Evolutionary conservation across 2,113 vertebrate species (phyloP).

Genomic region (Neofelis nebulosa): DNA sequence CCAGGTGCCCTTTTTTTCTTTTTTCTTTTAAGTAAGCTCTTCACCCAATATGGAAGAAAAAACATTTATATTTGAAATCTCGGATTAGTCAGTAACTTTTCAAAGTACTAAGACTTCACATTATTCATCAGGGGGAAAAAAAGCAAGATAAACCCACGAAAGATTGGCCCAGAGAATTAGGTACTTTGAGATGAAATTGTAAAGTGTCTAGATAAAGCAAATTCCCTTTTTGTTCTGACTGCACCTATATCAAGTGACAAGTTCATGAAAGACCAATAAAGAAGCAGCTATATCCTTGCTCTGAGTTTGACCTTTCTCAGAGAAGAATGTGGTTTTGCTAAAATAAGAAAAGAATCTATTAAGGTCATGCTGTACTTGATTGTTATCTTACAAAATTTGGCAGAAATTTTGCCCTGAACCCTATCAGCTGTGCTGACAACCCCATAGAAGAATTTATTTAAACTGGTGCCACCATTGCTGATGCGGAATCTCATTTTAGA

Average conservation of each 20-base stretch:
- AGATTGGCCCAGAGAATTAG: not conserved
- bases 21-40: not conserved
- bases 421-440: not conserved
- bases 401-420: not conserved
- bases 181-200: not conserved
- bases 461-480: not conserved
- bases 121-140: not conserved
- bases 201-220: not conserved
- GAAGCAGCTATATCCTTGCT: not conserved
- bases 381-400: not conserved
- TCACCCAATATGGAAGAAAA: not conserved
- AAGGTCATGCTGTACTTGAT: not conserved
- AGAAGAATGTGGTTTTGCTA: conserved; percentile 55
- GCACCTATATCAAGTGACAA: not conserved
- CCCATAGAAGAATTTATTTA: not conserved
- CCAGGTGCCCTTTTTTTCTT: not conserved
- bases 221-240: not conserved
- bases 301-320: conserved; percentile 42
- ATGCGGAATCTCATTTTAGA: not conserved
- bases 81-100: conserved; percentile 35
- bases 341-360: conserved; percentile 30
- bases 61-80: not conserved
- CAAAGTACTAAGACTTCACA: conserved; percentile 1
- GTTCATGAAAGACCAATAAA: not conserved
- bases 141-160: not conserved